These are phyloP conservation scores for Carabus problematicus DNA, from an alignment of 2,888 invertebrate species.

Conservation along the genomic window DNA sequence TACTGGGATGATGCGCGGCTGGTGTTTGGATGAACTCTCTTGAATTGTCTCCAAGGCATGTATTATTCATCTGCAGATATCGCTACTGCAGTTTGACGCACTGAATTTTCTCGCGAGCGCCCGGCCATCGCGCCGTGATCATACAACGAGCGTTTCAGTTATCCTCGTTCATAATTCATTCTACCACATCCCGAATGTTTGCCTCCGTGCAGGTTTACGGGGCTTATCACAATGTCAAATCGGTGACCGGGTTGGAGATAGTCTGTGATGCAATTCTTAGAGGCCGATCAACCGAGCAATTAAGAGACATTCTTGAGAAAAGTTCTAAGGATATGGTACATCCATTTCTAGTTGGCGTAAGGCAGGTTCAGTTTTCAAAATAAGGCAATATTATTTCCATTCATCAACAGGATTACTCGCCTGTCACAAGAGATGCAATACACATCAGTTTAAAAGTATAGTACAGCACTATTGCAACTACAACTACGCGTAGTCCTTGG, in stretches of 20 bases:
- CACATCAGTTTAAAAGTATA: slow-evolving; percentile 33
- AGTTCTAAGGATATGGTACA: too few relatives aligned
- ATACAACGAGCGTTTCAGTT: slow-evolving; percentile 27
- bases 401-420: slow-evolving; percentile 29
- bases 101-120: not conserved
- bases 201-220: not conserved
- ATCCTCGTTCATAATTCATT: slow-evolving; percentile 41
- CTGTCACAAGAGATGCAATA: slow-evolving; percentile 17
- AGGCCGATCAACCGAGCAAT: too few relatives aligned
- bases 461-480: not conserved
- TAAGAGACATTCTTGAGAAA: too few relatives aligned
- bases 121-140: not conserved
- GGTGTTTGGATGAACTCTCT: not conserved
- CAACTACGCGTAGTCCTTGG: not conserved
- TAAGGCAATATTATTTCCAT: not conserved
- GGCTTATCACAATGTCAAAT: not conserved
- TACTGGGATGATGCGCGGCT: not conserved
- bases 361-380: too few relatives aligned
- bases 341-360: too few relatives aligned
- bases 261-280: too few relatives aligned
- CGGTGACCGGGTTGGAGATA: too few relatives aligned
- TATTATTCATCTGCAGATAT: slow-evolving; percentile 41
- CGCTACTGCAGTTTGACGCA: slow-evolving; percentile 36
- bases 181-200: slow-evolving; percentile 4
- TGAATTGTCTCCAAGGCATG: slow-evolving; percentile 36